Evolutionary conservation across 2,797 vertebrate genomes (phyloP), one percentile per base, ranked within the genome.

Genomic region (Hozukius guyotensis): DNA sequence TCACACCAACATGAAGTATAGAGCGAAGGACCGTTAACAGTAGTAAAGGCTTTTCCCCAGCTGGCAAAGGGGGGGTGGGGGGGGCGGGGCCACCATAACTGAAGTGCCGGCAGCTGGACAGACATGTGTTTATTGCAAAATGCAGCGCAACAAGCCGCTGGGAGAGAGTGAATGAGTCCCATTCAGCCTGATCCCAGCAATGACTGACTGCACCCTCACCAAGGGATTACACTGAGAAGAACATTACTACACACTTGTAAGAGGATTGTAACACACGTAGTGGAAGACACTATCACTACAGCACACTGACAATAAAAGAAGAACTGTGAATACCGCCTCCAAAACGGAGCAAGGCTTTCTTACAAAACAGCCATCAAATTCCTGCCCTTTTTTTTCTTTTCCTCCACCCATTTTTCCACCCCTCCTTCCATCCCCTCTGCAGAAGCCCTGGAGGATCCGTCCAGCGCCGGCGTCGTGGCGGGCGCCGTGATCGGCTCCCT

Each of bases 401-500:
- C 90, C 82, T 88, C 89, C 85, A 83, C 82, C 87, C 90, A 85
- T 88, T 73, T 78, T 65, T 87, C 83, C 84, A 86, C 22, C 88
- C 89, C 80, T 84, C 77, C 86, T 91, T 87, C 76, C 92, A 86
- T 81, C 88, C 90, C 86, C 81, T 93, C 91, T 95, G 88, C 95
- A 96, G 95, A 96, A 90, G 92, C 95, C 87, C 55, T 90, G 72
- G 93, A 91, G 91, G 93, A 94, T 62, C 91, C 93, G 4, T 92
- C 95, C 93, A 95, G 95, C 6, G 85, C 90, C 4, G 97, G 97
- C 46, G 93, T 96, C 2, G 92, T 97, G 93, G 97, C 95, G 8
- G 96, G 96, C 84, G 96, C 96, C 77, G 95, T 97, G 25, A 96
- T 97, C 65, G 96, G 96, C 88, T 96, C 96, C 81, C 93, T 96